These are phyloP conservation scores for Metridium senile DNA, from an alignment of 92 coral and sea anemone species.

Conservation along the genomic window DNA sequence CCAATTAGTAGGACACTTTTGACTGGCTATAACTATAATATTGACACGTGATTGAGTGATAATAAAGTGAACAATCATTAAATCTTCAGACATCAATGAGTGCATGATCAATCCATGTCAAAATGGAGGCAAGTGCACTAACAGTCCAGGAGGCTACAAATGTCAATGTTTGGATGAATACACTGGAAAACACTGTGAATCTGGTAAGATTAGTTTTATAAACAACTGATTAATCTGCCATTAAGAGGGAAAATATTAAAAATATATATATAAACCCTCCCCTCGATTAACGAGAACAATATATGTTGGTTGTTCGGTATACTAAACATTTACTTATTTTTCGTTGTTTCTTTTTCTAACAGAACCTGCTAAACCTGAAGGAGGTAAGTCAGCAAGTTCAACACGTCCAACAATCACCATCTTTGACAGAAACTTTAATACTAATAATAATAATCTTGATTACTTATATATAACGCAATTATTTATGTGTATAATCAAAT, in stretches of 20 bases:
- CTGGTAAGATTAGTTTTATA: conserved; percentile 13
- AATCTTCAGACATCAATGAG: conserved; percentile 46
- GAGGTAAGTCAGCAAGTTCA: background rate
- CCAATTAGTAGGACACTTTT: background rate
- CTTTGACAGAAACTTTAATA: too few species aligned
- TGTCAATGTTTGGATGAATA: conserved; percentile 35
- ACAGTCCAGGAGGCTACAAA: conserved; percentile 44
- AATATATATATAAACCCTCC: too few species aligned
- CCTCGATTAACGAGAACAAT: too few species aligned
- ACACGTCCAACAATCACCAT: too few species aligned
- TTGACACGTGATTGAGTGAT: too few species aligned
- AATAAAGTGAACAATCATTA: background rate
- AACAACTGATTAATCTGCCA: too few species aligned
- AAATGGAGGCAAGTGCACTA: conserved; percentile 52
- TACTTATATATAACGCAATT: too few species aligned
- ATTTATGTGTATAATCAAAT: too few species aligned
- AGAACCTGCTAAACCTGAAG: background rate
- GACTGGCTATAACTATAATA: background rate
- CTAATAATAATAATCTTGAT: too few species aligned
- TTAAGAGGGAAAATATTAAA: too few species aligned
- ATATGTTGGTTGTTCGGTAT: too few species aligned
- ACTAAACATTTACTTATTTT: background rate
- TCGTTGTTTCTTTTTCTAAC: background rate
- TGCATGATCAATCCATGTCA: conserved; percentile 46
- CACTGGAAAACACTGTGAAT: conserved; percentile 34